Conservation (phyloP, 2,888 invertebrate species). For the Anticlea derivata region DNA sequence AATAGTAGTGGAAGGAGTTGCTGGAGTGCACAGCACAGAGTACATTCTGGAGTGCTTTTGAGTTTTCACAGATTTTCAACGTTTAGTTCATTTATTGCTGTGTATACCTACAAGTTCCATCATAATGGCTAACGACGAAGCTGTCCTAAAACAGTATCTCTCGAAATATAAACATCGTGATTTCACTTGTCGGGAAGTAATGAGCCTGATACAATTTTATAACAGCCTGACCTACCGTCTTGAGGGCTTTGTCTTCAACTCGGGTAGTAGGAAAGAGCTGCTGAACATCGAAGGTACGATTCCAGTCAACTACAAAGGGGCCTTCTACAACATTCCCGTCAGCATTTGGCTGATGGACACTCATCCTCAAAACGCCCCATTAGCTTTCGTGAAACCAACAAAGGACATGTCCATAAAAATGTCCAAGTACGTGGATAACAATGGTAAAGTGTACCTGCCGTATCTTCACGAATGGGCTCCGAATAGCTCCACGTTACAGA, state of each 20-base stretch:
- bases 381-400: conserved; percentile 97
- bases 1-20: neutral
- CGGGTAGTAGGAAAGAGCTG: conserved; percentile 91
- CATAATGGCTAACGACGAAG: conserved; percentile 74
- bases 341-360: conserved; percentile 98
- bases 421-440: conserved; percentile 96
- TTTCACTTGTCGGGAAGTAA: conserved; percentile 72
- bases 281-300: conserved; percentile 95
- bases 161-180: conserved; percentile 76
- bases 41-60: neutral
- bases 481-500: conserved; percentile 92
- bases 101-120: neutral
- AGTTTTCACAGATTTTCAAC: neutral
- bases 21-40: no score
- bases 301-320: conserved; percentile 95
- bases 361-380: conserved; percentile 97
- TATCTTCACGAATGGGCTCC: conserved; percentile 97
- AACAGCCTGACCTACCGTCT: conserved; percentile 73
- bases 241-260: conserved; percentile 90
- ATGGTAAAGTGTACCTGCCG: conserved; percentile 97
- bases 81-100: neutral
- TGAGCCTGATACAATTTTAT: conserved; percentile 72
- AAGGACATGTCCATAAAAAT: conserved; percentile 97
- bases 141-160: conserved; percentile 67
- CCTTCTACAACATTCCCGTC: conserved; percentile 97